Base-by-base conservation (phyloP, 1,140 invertebrate species). In the Caenorhabditis brenneri region DNA sequence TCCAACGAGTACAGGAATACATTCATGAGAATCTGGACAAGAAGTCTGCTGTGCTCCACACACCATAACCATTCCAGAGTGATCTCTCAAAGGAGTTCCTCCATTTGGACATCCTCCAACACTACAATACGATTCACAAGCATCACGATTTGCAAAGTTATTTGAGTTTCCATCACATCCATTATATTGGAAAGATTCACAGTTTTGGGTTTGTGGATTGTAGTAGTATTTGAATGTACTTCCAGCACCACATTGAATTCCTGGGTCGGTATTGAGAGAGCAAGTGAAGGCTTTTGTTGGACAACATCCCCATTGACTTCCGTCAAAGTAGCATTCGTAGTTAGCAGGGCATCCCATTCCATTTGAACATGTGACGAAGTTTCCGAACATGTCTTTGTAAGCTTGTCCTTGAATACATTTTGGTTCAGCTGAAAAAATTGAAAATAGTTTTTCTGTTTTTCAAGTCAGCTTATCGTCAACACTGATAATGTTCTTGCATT, bases 51-150 rank as follows among this genome's bases (percentile, higher is more conserved):
- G 82, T 1, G 36, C 69, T 10, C 83, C 79, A 51, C 85, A 86
- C 19, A 82, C 55, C 39, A 51, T 80, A 24, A 86, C 86, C 84
- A 85, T 78, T 46, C 84, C 84, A 16, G 51, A 69, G 48, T 86
- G 83, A 33, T 86, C 85, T 27, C 85, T 24, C 12, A 85, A 39
- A 0, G 84, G 84, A 65, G 84, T 78, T 24, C 85, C 85, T 16
- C 85, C 85, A 82, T 86, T 85, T 22, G 85, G 85, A 86, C 85
- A 86, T 36, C 84, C 84, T 16, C 85, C 85, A 7, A 86, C 84
- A 24, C 79, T 74, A 39, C 85, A 86, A 29, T 86, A 86, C 22
- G 87, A 42, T 39, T 86, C 85, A 29, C 85, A 86, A 42, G 78
- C 51, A 22, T 86, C 84, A 10, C 84, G 60, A 74, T 55, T 81